Evolutionary conservation across 2,797 vertebrate species (phyloP).

Genomic region (Eremophila alpestris): DNA sequence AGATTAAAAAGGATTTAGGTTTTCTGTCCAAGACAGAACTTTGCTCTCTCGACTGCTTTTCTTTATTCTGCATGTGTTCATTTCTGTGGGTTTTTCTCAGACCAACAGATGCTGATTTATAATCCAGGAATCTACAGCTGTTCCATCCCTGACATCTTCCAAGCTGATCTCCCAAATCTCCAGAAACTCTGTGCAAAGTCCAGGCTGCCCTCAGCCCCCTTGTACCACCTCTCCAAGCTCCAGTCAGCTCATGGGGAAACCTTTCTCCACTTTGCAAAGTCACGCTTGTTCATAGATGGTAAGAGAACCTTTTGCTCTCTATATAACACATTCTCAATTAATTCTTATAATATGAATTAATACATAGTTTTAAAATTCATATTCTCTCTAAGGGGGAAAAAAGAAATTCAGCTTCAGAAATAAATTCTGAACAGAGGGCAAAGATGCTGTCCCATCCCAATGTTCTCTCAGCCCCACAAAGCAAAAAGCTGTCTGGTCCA

Average conservation of each 20-base stretch:
- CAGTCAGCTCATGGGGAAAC: conserved; percentile 79
- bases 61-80: neutral
- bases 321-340: neutral
- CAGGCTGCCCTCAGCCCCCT: conserved; percentile 56
- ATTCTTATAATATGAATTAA: neutral
- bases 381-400: neutral
- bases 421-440: neutral
- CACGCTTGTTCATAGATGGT: conserved; percentile 84
- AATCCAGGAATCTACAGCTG: conserved; percentile 90
- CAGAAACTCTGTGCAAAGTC: conserved; percentile 79
- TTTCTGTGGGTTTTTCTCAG: conserved; percentile 70
- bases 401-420: neutral
- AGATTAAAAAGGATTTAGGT: neutral
- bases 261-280: conserved; percentile 90
- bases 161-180: conserved; percentile 76
- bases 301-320: conserved; percentile 47
- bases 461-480: neutral
- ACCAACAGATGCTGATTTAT: conserved; percentile 82
- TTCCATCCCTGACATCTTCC: conserved; percentile 82
- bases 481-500: neutral
- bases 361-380: neutral
- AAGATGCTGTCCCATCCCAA: neutral
- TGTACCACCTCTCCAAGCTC: conserved; percentile 72
- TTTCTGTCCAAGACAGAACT: neutral
- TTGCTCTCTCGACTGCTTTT: neutral